These are phyloP conservation scores for Pseudois nayaur DNA, from an alignment of 2,113 vertebrate genomes.

Conservation along the genomic window DNA sequence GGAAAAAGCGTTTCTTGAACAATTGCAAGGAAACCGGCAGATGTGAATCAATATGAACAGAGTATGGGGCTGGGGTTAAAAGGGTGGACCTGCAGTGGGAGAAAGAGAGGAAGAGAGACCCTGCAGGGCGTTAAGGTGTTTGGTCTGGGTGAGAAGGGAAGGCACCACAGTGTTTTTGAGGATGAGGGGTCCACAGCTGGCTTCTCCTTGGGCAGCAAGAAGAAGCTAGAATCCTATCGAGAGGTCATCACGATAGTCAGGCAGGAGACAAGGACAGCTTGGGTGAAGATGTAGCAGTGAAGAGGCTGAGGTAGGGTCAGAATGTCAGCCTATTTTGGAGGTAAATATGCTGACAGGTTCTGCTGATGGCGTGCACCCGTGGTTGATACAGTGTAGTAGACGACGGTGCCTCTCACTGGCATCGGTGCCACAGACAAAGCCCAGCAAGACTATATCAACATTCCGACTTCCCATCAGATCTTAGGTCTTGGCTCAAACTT, in stretches of 20 bases:
- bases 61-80: neutral
- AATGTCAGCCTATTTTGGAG: neutral
- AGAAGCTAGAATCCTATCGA: rapidly evolving
- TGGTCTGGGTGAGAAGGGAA: neutral
- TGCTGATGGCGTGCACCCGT: too few species aligned
- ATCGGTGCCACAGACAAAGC: rapidly evolving
- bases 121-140: rapidly evolving
- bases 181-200: neutral
- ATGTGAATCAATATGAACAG: neutral
- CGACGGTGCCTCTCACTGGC: neutral
- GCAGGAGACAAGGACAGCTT: neutral
- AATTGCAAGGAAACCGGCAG: rapidly evolving
- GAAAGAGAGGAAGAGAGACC: neutral
- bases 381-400: neutral
- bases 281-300: neutral
- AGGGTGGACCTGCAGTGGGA: rapidly evolving
- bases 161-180: rapidly evolving
- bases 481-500: neutral
- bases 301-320: rapidly evolving
- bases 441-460: too few species aligned
- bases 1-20: rapidly evolving
- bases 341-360: rapidly evolving
- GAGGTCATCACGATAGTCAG: rapidly evolving
- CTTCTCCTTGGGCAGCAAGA: neutral
- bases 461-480: neutral